Percentiles rank a stretch among this genome's conserved stretches.
phyloP scores from a whole-genome alignment of 2,888 invertebrate genomes.

The Drosophila cracens region DNA sequence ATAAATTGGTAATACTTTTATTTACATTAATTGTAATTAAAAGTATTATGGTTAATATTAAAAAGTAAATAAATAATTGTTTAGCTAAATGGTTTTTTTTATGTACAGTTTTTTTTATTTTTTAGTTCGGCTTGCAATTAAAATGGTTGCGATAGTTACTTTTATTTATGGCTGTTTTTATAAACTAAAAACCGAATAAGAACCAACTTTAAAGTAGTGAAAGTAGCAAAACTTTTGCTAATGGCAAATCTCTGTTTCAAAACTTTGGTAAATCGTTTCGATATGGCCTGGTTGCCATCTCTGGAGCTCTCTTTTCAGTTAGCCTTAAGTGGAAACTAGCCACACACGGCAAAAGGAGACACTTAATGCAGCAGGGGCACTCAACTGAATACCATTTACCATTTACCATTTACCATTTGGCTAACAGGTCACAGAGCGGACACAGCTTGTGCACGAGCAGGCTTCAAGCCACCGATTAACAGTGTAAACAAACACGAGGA shows the following conservation, averaged over 20 bases:
- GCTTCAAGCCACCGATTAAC: neutral
- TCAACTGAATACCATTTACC: neutral
- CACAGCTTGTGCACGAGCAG: neutral
- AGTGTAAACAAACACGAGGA: neutral
- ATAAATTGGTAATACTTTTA: too few relatives aligned
- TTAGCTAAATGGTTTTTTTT: neutral
- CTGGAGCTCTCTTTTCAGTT: neutral
- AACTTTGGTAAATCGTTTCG: neutral
- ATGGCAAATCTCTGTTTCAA: neutral
- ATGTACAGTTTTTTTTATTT: neutral
- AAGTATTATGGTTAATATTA: neutral
- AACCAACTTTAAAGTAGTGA: neutral
- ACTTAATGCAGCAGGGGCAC: neutral
- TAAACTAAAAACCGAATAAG: neutral
- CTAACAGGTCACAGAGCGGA: neutral
- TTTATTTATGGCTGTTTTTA: neutral
- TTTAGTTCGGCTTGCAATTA: neutral
- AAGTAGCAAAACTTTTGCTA: neutral
- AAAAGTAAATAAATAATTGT: neutral
- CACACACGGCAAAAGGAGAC: neutral
- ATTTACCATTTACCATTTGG: neutral
- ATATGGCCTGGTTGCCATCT: neutral
- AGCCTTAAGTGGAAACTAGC: neutral
- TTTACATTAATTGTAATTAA: neutral
- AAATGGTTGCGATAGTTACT: neutral